These are phyloP conservation scores for Semicossyphus pulcher DNA, from an alignment of 2,113 vertebrate species.

Conservation along the genomic window DNA sequence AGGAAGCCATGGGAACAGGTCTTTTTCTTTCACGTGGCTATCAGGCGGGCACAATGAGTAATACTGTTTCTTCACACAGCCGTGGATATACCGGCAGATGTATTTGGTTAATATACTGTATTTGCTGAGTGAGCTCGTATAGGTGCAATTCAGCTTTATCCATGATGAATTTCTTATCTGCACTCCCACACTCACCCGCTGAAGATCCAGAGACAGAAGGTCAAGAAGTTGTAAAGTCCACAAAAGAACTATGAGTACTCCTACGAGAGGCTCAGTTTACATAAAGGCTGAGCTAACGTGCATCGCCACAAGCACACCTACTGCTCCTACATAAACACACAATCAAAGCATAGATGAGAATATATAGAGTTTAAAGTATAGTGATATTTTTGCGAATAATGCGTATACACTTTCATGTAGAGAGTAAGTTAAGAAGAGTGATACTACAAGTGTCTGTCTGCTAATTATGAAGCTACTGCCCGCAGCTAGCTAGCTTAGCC, in stretches of 20 bases:
- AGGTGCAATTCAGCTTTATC: slow-evolving; percentile 15
- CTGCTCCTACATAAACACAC: background rate
- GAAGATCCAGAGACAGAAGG: slow-evolving; percentile 23
- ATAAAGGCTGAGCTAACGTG: slow-evolving; percentile 45
- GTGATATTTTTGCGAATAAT: background rate
- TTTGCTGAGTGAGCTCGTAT: slow-evolving; percentile 2
- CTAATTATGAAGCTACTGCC: background rate
- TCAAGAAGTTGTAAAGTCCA: slow-evolving; percentile 51
- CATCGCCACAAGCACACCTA: background rate
- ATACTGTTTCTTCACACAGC: slow-evolving; percentile 14
- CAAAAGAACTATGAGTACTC: slow-evolving; percentile 23
- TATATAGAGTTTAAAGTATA: background rate
- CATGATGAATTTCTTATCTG: slow-evolving; percentile 31
- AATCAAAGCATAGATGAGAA: background rate
- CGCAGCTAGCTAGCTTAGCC: background rate
- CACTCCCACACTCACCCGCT: slow-evolving; percentile 41
- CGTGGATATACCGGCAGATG: background rate
- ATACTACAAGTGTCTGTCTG: background rate
- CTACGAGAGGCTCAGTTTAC: slow-evolving; percentile 52
- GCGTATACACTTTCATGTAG: background rate
- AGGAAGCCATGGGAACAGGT: slow-evolving; percentile 45
- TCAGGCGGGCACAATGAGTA: slow-evolving; percentile 24
- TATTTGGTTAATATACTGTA: background rate
- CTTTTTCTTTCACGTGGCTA: slow-evolving; percentile 37
- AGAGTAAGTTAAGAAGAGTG: background rate